Percentiles rank a stretch among this genome's conserved stretches.
These are phyloP conservation scores for Leptoteleia sp. DNA, from an alignment of 1,140 invertebrate species.

Conservation along the genomic window DNA sequence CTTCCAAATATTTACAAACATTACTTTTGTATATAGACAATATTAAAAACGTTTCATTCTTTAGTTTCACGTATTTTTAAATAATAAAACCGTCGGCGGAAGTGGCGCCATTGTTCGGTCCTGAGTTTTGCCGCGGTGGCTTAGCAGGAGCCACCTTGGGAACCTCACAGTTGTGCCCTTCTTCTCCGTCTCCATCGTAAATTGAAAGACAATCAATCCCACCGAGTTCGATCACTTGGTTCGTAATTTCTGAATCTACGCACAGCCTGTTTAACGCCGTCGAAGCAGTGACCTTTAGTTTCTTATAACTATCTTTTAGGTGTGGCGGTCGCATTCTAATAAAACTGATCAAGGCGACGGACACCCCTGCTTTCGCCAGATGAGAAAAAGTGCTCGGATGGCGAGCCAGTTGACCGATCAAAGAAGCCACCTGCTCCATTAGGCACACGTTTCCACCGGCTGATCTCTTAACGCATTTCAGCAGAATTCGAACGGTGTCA, in stretches of 20 bases:
- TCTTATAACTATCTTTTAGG: slow-evolving; percentile 84
- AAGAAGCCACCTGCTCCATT: slow-evolving; percentile 91
- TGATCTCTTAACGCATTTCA: slow-evolving; percentile 80
- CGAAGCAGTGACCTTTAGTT: slow-evolving; percentile 91
- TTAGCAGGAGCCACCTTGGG: slow-evolving; percentile 81
- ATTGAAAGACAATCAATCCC: slow-evolving; percentile 86
- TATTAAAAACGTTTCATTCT: no score
- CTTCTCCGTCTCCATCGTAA: slow-evolving; percentile 85
- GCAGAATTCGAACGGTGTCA: slow-evolving; percentile 81
- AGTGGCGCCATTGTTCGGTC: no score
- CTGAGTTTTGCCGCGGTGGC: no score
- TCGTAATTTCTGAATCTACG: slow-evolving; percentile 86
- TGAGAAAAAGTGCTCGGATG: slow-evolving; percentile 83
- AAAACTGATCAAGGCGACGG: slow-evolving; percentile 84
- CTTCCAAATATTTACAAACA: no score
- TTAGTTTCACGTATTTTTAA: no score
- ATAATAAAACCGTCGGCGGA: slow-evolving; percentile 84
- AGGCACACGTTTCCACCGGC: slow-evolving; percentile 75
- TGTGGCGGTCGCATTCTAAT: slow-evolving; percentile 85
- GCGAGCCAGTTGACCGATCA: slow-evolving; percentile 90
- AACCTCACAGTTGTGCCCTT: slow-evolving; percentile 65
- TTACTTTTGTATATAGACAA: no score
- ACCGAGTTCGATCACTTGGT: slow-evolving; percentile 88
- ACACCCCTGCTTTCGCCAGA: slow-evolving; percentile 84
- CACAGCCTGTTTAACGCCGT: slow-evolving; percentile 92